These are phyloP conservation scores for Sycophila texana DNA, from an alignment of 2,888 invertebrate genomes.

Conservation along the genomic window DNA sequence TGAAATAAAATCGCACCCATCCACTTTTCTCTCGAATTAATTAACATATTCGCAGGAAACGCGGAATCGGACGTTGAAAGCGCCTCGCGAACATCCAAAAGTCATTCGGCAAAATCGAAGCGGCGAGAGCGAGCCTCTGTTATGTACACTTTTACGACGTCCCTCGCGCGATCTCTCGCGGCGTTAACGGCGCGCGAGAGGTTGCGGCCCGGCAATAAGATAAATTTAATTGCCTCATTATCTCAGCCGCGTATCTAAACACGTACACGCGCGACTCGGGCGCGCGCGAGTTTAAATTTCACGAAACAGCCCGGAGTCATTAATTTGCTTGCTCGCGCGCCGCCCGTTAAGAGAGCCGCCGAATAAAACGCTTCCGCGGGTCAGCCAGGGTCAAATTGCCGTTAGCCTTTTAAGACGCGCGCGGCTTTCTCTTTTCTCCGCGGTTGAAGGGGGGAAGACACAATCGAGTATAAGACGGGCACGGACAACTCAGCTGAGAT, in stretches of 20 bases:
- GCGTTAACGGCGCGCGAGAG: not conserved
- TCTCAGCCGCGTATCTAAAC: slow-evolving; percentile 28
- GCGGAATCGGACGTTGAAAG: slow-evolving; percentile 5
- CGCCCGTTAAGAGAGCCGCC: slow-evolving; percentile 21
- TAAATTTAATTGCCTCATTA: slow-evolving; percentile 54
- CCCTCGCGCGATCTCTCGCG: not conserved
- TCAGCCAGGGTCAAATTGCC: slow-evolving; percentile 49
- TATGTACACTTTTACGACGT: slow-evolving; percentile 7
- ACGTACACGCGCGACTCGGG: not conserved
- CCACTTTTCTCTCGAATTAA: slow-evolving; percentile 4
- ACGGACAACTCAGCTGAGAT: not conserved
- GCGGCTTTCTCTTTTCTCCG: slow-evolving; percentile 32
- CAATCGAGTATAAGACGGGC: slow-evolving; percentile 2
- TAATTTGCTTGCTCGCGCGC: slow-evolving; percentile 33
- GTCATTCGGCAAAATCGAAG: slow-evolving; percentile 3
- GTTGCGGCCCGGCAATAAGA: slow-evolving; percentile 28
- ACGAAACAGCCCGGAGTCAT: slow-evolving; percentile 37
- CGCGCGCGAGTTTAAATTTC: slow-evolving; percentile 22
- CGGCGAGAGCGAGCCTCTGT: not conserved
- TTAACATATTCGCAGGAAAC: slow-evolving; percentile 29
- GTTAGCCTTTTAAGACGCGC: slow-evolving; percentile 29
- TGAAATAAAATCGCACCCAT: too few species aligned
- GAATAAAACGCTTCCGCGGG: slow-evolving; percentile 43
- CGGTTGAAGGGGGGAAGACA: not conserved
- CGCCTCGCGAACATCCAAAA: slow-evolving; percentile 1